Base-by-base conservation (phyloP, 2,113 vertebrate species). In the Coracopsis vasa region DNA sequence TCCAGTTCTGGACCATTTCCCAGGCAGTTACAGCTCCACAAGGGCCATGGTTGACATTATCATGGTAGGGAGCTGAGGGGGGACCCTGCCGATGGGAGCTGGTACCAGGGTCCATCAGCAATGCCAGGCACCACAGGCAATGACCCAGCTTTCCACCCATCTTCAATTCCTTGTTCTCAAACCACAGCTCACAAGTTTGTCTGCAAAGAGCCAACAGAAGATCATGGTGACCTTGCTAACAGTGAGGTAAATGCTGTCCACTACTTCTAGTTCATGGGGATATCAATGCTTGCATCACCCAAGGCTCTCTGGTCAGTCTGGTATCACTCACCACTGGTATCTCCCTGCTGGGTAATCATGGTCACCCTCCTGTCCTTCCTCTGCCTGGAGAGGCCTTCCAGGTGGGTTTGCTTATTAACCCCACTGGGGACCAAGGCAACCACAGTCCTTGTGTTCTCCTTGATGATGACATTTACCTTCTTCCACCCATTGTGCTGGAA, bases 61-160 rank as follows among this genome's bases (percentile, higher is more conserved):
- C 23, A 7, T 3, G 25, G n/a, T 20, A 35, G 5, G 16, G 39
- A 86, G 39, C 44, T 37, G 35, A 20, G 2, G 11, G 11, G 10
- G 11, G 5, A 42, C n/a, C 37, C 91, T 1, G 0, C 4, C 3
- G 0, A 2, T 14, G 14, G 20, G 9, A 33, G 53, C 17, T 39
- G n/a, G 33, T n/a, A 13, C 31, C 35, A 27, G 50, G 13, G 47
- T 31, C 65, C 65, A 27, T 14, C 60, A 77, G 41, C 51, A 82
- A 16, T 24, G 45, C 35, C 58, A 72, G 6, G 10, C 50, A 56
- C 25, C 29, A 4, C 2, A 5, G 29, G 16, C 1, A 2, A 44
- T 3, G 21, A 42, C 35, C 3, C 21, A 28, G 35, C 19, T 29
- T 54, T 56, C 64, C 11, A 31, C 8, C 12, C 24, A 28, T 9